These are phyloP conservation scores for Pteromalus puparum DNA, from an alignment of 1,140 invertebrate genomes.

Conservation along the genomic window DNA sequence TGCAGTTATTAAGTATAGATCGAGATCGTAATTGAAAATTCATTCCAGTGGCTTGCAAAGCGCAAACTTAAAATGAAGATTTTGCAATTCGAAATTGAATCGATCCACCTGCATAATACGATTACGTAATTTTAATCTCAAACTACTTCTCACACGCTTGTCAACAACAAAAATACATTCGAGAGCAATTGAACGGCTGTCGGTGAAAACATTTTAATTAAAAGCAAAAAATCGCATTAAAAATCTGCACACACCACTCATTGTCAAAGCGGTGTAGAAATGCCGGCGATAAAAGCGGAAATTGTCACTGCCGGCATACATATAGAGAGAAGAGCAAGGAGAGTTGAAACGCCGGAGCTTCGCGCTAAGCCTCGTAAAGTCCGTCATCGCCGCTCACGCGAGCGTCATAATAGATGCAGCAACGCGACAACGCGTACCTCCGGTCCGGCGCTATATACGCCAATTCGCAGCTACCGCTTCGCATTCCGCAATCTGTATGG, in stretches of 20 bases:
- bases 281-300: not conserved
- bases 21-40: too few relatives aligned
- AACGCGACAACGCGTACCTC: constrained; percentile 12
- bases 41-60: too few relatives aligned
- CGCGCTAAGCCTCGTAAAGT: not conserved
- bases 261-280: not conserved
- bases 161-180: not conserved
- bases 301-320: not conserved
- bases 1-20: too few relatives aligned
- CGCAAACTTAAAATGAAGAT: too few relatives aligned
- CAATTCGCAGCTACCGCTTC: not conserved
- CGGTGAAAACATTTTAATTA: not conserved
- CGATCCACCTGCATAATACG: too few relatives aligned
- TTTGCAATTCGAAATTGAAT: too few relatives aligned
- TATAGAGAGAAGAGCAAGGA: not conserved
- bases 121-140: too few relatives aligned
- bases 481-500: not conserved
- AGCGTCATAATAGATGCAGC: constrained; percentile 7
- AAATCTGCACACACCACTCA: not conserved
- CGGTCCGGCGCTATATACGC: not conserved
- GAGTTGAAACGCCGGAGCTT: not conserved
- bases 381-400: not conserved
- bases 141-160: too few relatives aligned
- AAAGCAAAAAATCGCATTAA: not conserved
- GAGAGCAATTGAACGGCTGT: not conserved